Base-by-base conservation (phyloP, 2,797 vertebrate species). In the Momotus momota region DNA sequence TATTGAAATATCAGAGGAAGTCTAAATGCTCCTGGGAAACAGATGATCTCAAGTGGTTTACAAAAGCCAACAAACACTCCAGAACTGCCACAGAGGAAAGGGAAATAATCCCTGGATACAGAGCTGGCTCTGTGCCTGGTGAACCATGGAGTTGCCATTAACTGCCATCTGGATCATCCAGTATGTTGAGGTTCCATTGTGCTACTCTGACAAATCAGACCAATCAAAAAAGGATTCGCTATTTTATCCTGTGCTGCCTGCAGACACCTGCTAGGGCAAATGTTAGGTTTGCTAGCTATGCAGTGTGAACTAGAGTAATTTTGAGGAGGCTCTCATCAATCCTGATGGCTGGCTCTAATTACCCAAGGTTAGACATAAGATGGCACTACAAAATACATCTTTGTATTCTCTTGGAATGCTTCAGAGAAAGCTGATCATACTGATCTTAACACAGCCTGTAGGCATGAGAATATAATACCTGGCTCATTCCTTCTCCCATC, bases 1-100 rank as follows among this genome's bases (percentile, higher is more conserved):
- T 29, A 90, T 87, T 78, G 78, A 95, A 95, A 95, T 97, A 94
- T 81, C 78, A 97, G 91, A 94, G 91, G 93, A 94, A 95, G 90
- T 77, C 74, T 93, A 86, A 93, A 86, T 74, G 78, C 57, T 90
- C 52, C 55, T 57, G 74, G 80, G 77, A 93, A 93, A 88, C 55
- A 80, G 71, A 96, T 88, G 60, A 94, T 27, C 82, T 94, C 67
- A 95, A 96, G 81, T 57, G 84, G 55, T 86, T 87, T 84, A 73
- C 88, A 82, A 90, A 92, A 91, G 67, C 72, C 84, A 86, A 43
- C 74, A 77, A 82, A 88, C 78, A 80, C 86, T 71, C 67, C 83
- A 94, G 71, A 82, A 93, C 23, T 1, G 35, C 45, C 71, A 54
- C 31, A 85, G 83, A 96, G 83, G 64, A 92, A 86, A 88, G 46